phyloP scores from a whole-genome alignment of 1,140 invertebrate genomes.

The Agraylea sexmaculata region DNA sequence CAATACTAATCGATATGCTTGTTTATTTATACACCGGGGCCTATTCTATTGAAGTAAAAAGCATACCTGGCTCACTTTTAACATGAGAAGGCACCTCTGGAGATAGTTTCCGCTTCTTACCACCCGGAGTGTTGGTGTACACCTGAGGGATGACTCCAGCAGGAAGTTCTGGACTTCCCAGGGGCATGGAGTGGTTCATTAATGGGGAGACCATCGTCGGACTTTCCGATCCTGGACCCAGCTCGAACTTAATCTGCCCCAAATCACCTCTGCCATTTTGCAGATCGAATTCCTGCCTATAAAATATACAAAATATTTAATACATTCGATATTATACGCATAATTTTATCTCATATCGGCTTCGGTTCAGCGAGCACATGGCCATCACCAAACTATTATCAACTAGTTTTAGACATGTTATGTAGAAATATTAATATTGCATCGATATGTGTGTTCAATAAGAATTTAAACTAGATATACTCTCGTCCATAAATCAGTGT shows the following conservation, averaged over 20 bases:
- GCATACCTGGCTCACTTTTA: conserved; percentile 69
- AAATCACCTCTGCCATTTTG: conserved; percentile 22
- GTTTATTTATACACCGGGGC: not conserved
- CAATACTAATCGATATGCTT: not conserved
- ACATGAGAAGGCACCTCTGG: conserved; percentile 45
- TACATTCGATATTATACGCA: too few species aligned
- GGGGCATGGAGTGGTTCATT: conserved; percentile 29
- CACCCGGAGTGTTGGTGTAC: conserved; percentile 38
- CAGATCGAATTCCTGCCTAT: conserved; percentile 23
- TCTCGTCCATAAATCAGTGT: too few species aligned
- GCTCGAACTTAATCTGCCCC: conserved; percentile 22
- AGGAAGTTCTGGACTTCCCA: conserved; percentile 17
- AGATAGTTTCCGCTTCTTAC: conserved; percentile 62
- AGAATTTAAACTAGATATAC: too few species aligned
- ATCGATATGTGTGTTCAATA: too few species aligned
- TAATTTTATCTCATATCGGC: too few species aligned
- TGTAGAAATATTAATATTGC: too few species aligned
- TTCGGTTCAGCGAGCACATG: too few species aligned
- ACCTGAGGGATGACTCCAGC: conserved; percentile 24
- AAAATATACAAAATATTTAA: too few species aligned
- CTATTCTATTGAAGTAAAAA: too few species aligned
- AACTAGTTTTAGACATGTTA: too few species aligned
- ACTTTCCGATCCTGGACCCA: conserved; percentile 26
- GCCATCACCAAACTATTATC: too few species aligned
- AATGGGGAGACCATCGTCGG: conserved; percentile 14